These are phyloP conservation scores for Netelia melanura DNA, from an alignment of 2,888 invertebrate species.

Conservation along the genomic window DNA sequence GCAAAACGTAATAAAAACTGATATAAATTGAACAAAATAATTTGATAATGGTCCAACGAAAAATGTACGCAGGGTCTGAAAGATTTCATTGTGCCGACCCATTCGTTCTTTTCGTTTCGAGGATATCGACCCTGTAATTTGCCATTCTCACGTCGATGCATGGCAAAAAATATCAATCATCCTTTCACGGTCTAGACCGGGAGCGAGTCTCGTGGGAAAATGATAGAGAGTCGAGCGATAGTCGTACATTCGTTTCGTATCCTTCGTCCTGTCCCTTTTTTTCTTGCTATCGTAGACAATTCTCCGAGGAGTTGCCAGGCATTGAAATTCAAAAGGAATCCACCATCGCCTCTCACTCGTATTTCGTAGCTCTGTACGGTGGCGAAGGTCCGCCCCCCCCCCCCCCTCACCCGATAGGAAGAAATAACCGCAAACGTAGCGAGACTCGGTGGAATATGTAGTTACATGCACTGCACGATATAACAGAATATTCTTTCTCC, in stretches of 20 bases:
- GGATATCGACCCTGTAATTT: background rate
- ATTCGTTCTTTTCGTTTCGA: no score
- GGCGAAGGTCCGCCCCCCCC: slow-evolving; percentile 20
- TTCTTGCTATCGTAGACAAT: slow-evolving; percentile 51
- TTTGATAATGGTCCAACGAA: no score
- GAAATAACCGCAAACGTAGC: slow-evolving; percentile 50
- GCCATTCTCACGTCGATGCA: background rate
- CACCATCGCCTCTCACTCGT: slow-evolving; percentile 49
- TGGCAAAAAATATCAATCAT: slow-evolving; percentile 53
- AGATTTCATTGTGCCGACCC: no score
- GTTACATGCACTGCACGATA: slow-evolving; percentile 19
- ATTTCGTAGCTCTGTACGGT: slow-evolving; percentile 60
- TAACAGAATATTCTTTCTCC: slow-evolving; percentile 18
- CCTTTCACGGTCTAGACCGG: slow-evolving; percentile 2
- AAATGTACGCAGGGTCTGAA: no score
- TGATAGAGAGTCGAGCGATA: slow-evolving; percentile 35
- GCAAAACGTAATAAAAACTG: no score
- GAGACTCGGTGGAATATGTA: slow-evolving; percentile 24
- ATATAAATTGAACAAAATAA: no score
- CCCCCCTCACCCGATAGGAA: slow-evolving; percentile 12
- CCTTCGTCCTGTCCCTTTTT: slow-evolving; percentile 24
- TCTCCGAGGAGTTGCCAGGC: slow-evolving; percentile 68
- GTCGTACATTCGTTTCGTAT: slow-evolving; percentile 18
- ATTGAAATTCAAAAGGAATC: slow-evolving; percentile 74
- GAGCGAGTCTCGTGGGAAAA: background rate